Evolutionary conservation across 1,140 invertebrate genomes (phyloP).

Genomic region (Danaus plexippus): DNA sequence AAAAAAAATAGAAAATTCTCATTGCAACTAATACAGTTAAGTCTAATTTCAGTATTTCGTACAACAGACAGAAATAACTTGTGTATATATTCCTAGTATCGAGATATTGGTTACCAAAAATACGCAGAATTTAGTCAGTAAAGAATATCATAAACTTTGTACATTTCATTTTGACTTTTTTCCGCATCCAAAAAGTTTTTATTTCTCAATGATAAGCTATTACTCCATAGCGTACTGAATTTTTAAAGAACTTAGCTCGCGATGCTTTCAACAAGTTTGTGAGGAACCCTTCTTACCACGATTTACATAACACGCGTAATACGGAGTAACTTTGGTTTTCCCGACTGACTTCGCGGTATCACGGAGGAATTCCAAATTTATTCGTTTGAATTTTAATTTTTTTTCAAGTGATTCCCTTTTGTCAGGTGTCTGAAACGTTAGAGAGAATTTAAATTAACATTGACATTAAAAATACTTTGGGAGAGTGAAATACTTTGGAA

Average conservation of each 20-base stretch:
- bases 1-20: no score
- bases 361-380: conserved; percentile 19
- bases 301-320: conserved; percentile 54
- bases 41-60: no score
- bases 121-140: not conserved
- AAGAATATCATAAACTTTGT: not conserved
- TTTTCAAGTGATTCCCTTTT: not conserved
- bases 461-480: no score
- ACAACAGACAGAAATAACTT: not conserved
- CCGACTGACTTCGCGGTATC: conserved; percentile 24
- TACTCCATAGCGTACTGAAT: conserved; percentile 41
- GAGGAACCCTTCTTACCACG: conserved; percentile 18
- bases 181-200: conserved; percentile 13
- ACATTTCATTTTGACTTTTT: not conserved
- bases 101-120: no score
- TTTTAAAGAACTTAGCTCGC: conserved; percentile 38
- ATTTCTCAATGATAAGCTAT: conserved; percentile 26
- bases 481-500: no score
- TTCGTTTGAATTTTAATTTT: conserved; percentile 19
- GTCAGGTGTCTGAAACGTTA: no score
- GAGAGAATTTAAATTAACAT: no score
- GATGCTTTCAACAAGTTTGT: conserved; percentile 41
- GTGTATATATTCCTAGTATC: not conserved
- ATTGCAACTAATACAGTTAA: no score
- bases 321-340: conserved; percentile 38